phyloP scores from a whole-genome alignment of 2,113 vertebrate genomes.

The Rhinolophus ferrumequinum region DNA sequence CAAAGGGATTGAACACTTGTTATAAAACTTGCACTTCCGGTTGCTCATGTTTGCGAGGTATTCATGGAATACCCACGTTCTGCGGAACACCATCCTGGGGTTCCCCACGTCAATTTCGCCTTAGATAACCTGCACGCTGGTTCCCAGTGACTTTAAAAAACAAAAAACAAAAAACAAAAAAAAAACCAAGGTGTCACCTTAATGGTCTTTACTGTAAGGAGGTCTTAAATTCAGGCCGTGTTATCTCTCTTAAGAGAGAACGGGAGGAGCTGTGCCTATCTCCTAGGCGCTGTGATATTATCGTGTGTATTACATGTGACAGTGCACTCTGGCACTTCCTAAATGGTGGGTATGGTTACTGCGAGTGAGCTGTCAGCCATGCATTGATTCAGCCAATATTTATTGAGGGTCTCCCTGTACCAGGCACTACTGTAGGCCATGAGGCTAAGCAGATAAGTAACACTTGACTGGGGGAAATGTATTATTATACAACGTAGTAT shows the following conservation, averaged over 20 bases:
- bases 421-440: background rate
- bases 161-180: background rate
- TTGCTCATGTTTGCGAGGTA: background rate
- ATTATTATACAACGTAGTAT: background rate
- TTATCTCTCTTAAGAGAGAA: background rate
- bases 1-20: background rate
- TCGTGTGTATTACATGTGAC: background rate
- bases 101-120: background rate
- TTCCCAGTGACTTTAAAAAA: background rate
- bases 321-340: accelerated
- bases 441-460: background rate
- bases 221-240: background rate
- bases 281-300: background rate
- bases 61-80: background rate
- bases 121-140: background rate
- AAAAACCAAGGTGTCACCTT: background rate
- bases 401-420: background rate
- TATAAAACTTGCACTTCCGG: background rate
- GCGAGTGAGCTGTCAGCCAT: background rate
- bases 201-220: background rate
- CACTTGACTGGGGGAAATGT: background rate
- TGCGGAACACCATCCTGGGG: background rate
- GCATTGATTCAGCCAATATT: background rate
- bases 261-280: background rate
- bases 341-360: background rate